phyloP scores from a whole-genome alignment of 1,140 invertebrate genomes.

The Nasonia longicornis region DNA sequence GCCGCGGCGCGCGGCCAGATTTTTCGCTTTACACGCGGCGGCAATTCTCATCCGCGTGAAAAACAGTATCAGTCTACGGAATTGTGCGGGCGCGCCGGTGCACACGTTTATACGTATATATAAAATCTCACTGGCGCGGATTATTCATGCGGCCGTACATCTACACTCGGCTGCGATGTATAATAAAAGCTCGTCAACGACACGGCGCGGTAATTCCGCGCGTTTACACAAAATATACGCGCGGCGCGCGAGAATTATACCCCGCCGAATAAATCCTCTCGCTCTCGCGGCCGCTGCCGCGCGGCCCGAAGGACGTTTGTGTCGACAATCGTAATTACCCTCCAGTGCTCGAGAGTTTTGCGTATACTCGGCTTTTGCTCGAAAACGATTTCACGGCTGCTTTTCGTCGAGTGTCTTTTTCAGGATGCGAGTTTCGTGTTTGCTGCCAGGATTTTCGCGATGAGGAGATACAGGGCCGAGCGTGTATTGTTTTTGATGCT shows the following conservation, averaged over 20 bases:
- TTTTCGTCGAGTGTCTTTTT: constrained; percentile 10
- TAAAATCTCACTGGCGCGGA: constrained; percentile 7
- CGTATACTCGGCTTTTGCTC: background rate
- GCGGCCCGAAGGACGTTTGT: background rate
- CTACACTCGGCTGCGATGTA: background rate
- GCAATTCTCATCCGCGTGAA: constrained; percentile 14
- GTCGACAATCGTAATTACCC: constrained; percentile 7
- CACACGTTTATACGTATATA: background rate
- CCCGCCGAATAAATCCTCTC: constrained; percentile 15
- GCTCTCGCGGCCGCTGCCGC: background rate
- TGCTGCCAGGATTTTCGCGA: background rate
- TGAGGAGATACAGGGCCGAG: background rate
- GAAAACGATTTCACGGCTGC: background rate
- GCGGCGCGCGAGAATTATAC: constrained; percentile 7
- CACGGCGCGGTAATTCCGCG: background rate
- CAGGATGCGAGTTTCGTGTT: background rate
- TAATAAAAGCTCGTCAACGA: constrained; percentile 33
- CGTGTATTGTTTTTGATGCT: background rate
- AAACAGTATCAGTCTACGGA: background rate
- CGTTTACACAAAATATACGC: constrained; percentile 9
- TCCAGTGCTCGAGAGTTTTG: background rate
- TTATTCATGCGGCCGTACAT: constrained; percentile 23
- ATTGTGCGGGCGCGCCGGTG: background rate
- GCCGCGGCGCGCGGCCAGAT: background rate
- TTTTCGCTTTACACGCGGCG: constrained; percentile 15